Percentiles rank a stretch among this genome's conserved stretches.
phyloP scores from a whole-genome alignment of 1,140 invertebrate species.

The Drosophila azteca region DNA sequence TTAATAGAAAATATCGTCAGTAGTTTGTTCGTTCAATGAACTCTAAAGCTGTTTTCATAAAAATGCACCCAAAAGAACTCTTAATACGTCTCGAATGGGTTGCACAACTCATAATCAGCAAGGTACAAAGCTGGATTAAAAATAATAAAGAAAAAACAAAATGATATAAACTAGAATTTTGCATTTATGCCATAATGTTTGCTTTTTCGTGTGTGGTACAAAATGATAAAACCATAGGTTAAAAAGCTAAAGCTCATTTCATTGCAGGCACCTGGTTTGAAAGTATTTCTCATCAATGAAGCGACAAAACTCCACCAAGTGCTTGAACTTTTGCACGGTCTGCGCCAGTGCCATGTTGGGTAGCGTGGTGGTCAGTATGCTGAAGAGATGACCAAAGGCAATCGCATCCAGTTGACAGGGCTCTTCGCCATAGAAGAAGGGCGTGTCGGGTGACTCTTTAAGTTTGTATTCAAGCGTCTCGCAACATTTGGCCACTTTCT shows the following conservation, averaged over 20 bases:
- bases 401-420: constrained; percentile 97
- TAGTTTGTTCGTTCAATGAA: background rate
- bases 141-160: background rate
- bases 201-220: too few relatives aligned
- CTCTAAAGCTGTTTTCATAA: background rate
- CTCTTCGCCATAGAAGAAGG: constrained; percentile 92
- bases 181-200: background rate
- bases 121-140: background rate
- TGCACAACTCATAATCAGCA: constrained; percentile 1
- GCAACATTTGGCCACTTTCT: constrained; percentile 90
- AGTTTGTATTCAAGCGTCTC: constrained; percentile 92
- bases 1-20: background rate
- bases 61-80: too few relatives aligned
- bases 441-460: constrained; percentile 86
- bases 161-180: constrained; percentile 11
- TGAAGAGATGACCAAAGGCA: constrained; percentile 98
- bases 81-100: too few relatives aligned
- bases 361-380: constrained; percentile 93
- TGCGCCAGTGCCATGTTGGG: constrained; percentile 90
- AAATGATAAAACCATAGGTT: too few relatives aligned
- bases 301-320: constrained; percentile 90
- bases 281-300: constrained; percentile 92
- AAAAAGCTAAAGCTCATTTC: constrained; percentile 6
- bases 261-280: constrained; percentile 74
- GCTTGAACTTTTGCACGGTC: constrained; percentile 89